Evolutionary conservation across 2,797 vertebrate species (phyloP), one percentile per base, ranked within the genome.

Genomic region (Chloroceryle amazona): DNA sequence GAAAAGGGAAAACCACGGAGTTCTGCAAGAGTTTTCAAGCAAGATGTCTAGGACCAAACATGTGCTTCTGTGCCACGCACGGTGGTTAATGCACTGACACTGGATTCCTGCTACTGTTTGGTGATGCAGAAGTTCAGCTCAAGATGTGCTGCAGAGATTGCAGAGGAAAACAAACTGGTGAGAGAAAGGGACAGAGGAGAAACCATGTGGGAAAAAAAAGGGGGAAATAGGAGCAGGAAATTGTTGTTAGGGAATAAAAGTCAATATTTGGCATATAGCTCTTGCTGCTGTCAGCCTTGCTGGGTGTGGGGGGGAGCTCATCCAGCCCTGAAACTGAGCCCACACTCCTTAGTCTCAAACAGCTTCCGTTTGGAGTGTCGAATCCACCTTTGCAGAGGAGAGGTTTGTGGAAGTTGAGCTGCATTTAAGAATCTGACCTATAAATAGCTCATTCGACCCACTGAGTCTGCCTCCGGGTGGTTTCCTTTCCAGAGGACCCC

Each of bases 31-130:
- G 37, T 47, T 89, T 41, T 26, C 31, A 21, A 20, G n/a, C 33
- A 31, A 55, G 71, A 33, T 19, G 13, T 44, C 47, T 13, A 28
- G 37, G 28, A 78, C 19, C 21, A 39, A 31, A 58, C 10, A 2
- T 0, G 1, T 10, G 11, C 13, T 19, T 52, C 75, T 28, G 67
- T 57, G 72, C 72, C 41, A 25, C n/a, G 39, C n/a, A 13, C 0
- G 0, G 21, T 49, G 61, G 35, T 49, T 52, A 37, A 68, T 29
- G 37, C 37, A 28, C 16, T 16, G 26, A 0, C 33, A 7, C 20
- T 37, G 62, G 74, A 6, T 49, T 67, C 10, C 25, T 62, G 78
- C 23, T 78, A 62, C 25, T 58, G 73, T 81, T 70, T 70, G 81
- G 31, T 1, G 3, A 35, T 11, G 15, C 3, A 4, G 5, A 80